These are phyloP conservation scores for Diachasma alloeum DNA, from an alignment of 1,140 invertebrate species.

Conservation along the genomic window DNA sequence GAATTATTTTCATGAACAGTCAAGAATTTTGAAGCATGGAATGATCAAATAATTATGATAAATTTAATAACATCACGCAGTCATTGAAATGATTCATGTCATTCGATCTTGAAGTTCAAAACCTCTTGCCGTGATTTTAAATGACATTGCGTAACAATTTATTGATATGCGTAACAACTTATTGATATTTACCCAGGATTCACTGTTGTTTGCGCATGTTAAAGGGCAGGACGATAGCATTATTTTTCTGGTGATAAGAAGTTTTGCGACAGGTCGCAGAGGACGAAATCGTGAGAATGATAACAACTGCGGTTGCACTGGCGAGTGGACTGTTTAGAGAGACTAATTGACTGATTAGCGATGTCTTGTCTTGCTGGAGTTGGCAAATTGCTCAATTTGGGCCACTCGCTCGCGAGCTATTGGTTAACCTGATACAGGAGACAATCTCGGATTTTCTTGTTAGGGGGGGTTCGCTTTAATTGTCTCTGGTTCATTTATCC, in stretches of 20 bases:
- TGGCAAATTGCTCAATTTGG: constrained; percentile 39
- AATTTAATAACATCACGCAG: too few species aligned
- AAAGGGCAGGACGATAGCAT: neutral
- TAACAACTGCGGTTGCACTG: neutral
- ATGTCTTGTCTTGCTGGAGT: constrained; percentile 25
- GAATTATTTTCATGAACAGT: too few species aligned
- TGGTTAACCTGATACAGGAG: neutral
- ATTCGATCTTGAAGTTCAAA: too few species aligned
- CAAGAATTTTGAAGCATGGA: too few species aligned
- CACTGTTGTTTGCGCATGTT: neutral
- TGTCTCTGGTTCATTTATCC: neutral
- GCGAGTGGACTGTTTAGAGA: neutral
- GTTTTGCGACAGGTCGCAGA: neutral
- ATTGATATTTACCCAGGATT: too few species aligned
- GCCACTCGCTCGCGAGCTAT: constrained; percentile 24
- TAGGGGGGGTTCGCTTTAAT: neutral
- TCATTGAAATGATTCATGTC: neutral
- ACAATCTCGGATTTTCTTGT: constrained; percentile 1
- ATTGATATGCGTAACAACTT: too few species aligned
- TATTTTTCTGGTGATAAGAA: neutral
- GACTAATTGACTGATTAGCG: constrained; percentile 50
- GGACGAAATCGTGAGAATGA: neutral
- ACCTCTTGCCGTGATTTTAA: too few species aligned
- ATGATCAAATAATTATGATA: too few species aligned
- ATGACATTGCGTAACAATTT: too few species aligned